Percentiles rank a stretch among this genome's conserved stretches.
These are phyloP conservation scores for Helostoma temminkii DNA, from an alignment of 2,797 vertebrate species.

Conservation along the genomic window DNA sequence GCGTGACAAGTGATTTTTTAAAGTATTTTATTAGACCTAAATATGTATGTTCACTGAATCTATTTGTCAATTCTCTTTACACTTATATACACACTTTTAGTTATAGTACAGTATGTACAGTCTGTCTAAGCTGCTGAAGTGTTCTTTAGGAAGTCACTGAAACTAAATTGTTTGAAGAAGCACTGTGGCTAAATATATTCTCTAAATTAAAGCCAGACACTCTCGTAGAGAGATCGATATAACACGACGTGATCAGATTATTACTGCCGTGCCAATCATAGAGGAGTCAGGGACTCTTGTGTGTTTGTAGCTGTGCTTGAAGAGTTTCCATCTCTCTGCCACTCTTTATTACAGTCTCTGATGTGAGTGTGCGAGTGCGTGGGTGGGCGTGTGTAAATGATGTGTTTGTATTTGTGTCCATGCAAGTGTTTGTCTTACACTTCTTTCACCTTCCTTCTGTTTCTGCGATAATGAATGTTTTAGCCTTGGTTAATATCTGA, in stretches of 20 bases:
- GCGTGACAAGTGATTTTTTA: slow-evolving; percentile 41
- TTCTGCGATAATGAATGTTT: slow-evolving; percentile 9
- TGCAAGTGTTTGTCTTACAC: too few relatives aligned
- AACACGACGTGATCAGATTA: slow-evolving; percentile 19
- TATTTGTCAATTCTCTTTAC: neutral
- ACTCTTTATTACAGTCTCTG: slow-evolving; percentile 1
- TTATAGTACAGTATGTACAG: neutral
- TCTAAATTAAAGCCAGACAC: slow-evolving; percentile 14
- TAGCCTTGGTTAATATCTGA: slow-evolving; percentile 12
- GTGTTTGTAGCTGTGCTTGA: slow-evolving; percentile 13
- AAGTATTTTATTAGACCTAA: slow-evolving; percentile 44
- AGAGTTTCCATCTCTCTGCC: slow-evolving; percentile 8
- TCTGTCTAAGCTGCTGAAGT: neutral
- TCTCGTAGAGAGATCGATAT: slow-evolving; percentile 22
- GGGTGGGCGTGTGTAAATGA: slow-evolving; percentile 2
- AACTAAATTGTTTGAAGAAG: slow-evolving; percentile 1
- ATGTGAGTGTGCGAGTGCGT: neutral
- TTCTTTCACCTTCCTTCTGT: neutral
- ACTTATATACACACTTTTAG: neutral
- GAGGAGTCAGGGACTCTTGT: slow-evolving; percentile 8
- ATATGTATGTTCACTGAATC: neutral
- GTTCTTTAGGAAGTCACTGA: slow-evolving; percentile 7
- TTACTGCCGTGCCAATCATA: slow-evolving; percentile 18
- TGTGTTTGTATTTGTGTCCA: neutral
- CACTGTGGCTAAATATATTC: slow-evolving; percentile 10